phyloP scores from a whole-genome alignment of 2,888 invertebrate species.

The Drosophila picticornis region DNA sequence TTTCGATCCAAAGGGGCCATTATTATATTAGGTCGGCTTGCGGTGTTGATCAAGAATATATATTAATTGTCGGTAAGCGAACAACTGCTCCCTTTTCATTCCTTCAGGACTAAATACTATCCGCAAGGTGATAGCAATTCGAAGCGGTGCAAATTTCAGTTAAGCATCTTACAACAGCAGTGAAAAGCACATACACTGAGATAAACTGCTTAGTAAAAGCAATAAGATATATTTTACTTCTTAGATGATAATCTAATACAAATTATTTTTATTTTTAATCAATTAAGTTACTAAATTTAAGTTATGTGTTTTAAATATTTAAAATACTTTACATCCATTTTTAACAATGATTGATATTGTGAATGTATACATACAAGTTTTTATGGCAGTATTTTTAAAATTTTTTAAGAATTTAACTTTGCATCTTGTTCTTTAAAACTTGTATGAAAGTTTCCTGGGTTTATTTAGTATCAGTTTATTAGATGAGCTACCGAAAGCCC shows the following conservation, averaged over 20 bases:
- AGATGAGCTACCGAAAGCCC: not conserved
- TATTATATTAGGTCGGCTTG: not conserved
- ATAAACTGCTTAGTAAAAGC: constrained; percentile 12
- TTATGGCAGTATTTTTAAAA: not conserved
- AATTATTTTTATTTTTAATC: not conserved
- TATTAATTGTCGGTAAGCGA: not conserved
- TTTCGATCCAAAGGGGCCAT: not conserved
- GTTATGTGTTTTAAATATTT: no score
- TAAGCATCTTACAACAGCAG: not conserved
- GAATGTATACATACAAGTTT: not conserved
- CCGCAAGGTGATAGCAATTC: not conserved
- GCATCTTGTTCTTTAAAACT: no score
- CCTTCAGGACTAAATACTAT: not conserved
- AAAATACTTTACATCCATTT: not conserved
- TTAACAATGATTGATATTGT: not conserved
- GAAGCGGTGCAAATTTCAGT: constrained; percentile 20
- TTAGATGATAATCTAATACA: not conserved
- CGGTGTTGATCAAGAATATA: no score
- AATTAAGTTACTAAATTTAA: no score
- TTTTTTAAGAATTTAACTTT: not conserved
- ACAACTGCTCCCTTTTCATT: not conserved
- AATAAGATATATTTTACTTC: not conserved
- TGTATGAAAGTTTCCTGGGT: not conserved
- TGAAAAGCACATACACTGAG: constrained; percentile 4
- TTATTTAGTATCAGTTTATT: not conserved